Conservation (phyloP, 2,797 vertebrate genomes). For the Hylomyscus alleni region DNA sequence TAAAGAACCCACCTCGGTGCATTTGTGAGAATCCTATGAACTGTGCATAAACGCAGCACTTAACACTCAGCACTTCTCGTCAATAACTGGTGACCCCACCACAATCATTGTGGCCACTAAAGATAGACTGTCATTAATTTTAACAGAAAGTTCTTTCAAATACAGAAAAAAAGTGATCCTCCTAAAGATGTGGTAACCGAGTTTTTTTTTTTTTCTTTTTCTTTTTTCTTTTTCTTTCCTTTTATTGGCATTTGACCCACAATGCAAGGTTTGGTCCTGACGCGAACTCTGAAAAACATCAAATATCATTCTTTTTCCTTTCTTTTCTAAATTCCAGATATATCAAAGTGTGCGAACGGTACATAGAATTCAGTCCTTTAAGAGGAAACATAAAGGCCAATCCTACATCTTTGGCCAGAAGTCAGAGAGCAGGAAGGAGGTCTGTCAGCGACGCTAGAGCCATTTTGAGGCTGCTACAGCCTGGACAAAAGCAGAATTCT, state of each 20-base stretch:
- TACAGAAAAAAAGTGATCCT: conserved; percentile 79
- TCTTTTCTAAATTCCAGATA: conserved; percentile 82
- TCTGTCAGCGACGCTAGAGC: conserved; percentile 45
- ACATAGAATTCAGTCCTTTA: conserved; percentile 78
- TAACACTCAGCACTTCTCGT: not conserved
- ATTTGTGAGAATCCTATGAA: not conserved
- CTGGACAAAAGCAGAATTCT: conserved; percentile 50
- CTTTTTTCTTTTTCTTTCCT: not conserved
- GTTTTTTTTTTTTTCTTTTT: not conserved
- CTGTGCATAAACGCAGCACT: not conserved
- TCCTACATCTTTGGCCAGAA: conserved; percentile 73
- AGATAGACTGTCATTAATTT: conserved; percentile 71
- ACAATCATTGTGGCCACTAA: conserved; percentile 51
- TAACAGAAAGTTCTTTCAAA: conserved; percentile 72
- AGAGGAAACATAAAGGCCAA: conserved; percentile 76
- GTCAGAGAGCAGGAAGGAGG: conserved; percentile 79
- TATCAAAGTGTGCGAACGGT: conserved; percentile 79
- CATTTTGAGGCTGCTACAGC: conserved; percentile 20
- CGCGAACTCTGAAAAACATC: conserved; percentile 81
- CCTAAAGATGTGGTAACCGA: conserved; percentile 74
- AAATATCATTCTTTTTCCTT: conserved; percentile 82
- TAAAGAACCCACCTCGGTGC: not conserved
- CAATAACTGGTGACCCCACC: conserved; percentile 5
- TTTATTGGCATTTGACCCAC: conserved; percentile 82
- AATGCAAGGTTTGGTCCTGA: conserved; percentile 71